phyloP scores from a whole-genome alignment of 2,888 invertebrate genomes.

The Tenthredo distinguenda region DNA sequence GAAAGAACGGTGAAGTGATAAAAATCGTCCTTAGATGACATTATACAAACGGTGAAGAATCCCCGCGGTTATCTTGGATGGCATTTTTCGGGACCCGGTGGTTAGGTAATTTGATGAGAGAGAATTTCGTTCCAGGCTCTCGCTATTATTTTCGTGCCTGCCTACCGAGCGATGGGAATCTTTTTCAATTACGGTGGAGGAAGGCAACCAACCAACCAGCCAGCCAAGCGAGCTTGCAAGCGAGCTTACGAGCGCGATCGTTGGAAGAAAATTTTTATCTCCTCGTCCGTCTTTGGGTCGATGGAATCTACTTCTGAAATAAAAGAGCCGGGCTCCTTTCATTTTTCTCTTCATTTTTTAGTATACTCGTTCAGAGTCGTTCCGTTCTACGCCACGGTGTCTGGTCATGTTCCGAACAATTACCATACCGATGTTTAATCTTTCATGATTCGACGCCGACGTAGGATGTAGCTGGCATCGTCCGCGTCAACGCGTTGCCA shows the following conservation, averaged over 20 bases:
- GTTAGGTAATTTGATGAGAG: conserved; percentile 40
- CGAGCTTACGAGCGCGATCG: conserved; percentile 25
- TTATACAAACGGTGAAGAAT: conserved; percentile 14
- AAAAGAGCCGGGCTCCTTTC: background rate
- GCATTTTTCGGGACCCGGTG: conserved; percentile 21
- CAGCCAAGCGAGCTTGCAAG: background rate
- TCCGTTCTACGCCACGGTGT: background rate
- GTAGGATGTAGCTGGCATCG: conserved; percentile 51
- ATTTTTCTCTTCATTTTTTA: background rate
- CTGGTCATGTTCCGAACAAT: conserved; percentile 58
- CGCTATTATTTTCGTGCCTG: conserved; percentile 45
- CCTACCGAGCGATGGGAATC: conserved; percentile 40
- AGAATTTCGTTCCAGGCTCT: conserved; percentile 38
- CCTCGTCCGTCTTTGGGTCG: conserved; percentile 28
- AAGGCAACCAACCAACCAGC: background rate
- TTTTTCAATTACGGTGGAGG: conserved; percentile 45
- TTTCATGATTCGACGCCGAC: conserved; percentile 59
- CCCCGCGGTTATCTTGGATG: conserved; percentile 23
- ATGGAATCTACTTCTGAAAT: background rate
- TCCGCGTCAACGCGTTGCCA: conserved; percentile 58
- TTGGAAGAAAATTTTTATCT: conserved; percentile 27
- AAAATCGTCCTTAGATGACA: background rate
- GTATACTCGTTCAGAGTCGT: conserved; percentile 1
- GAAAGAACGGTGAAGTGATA: background rate
- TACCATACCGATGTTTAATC: conserved; percentile 60